These are phyloP conservation scores for Heliconius charithonia DNA, from an alignment of 2,888 invertebrate genomes.

Conservation along the genomic window DNA sequence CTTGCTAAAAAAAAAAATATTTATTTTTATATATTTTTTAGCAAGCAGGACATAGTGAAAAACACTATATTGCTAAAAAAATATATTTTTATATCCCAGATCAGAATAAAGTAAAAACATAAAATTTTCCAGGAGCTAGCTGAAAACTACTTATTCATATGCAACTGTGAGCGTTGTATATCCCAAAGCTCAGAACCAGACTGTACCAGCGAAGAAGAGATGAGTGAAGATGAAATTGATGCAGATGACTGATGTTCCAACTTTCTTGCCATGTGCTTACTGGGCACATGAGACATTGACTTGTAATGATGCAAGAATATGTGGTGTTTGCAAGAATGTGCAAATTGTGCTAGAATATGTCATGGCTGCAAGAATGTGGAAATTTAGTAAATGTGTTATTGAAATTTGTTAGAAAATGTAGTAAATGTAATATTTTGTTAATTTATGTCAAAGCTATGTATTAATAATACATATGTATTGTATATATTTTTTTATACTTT, in stretches of 20 bases:
- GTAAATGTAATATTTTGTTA: neutral
- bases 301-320: constrained; percentile 25
- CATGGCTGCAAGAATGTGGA: neutral
- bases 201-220: constrained; percentile 92
- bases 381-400: neutral
- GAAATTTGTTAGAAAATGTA: neutral
- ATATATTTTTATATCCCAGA: too few species aligned
- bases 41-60: too few species aligned
- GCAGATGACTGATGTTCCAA: constrained; percentile 81
- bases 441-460: neutral
- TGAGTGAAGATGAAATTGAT: constrained; percentile 79
- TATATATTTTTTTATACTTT: too few species aligned
- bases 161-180: constrained; percentile 91
- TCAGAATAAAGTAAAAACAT: neutral
- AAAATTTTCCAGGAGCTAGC: constrained; percentile 76
- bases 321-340: neutral
- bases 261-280: constrained; percentile 76
- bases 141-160: constrained; percentile 92
- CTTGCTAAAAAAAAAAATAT: too few species aligned
- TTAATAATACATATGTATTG: too few species aligned
- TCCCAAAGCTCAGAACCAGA: constrained; percentile 89
- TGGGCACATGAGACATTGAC: constrained; percentile 65
- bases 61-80: too few species aligned
- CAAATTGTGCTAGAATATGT: constrained; percentile 5
- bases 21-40: too few species aligned